Percentiles rank a stretch among this genome's conserved stretches.
phyloP scores from a whole-genome alignment of 2,113 vertebrate genomes.

The Hippopotamus amphibius region DNA sequence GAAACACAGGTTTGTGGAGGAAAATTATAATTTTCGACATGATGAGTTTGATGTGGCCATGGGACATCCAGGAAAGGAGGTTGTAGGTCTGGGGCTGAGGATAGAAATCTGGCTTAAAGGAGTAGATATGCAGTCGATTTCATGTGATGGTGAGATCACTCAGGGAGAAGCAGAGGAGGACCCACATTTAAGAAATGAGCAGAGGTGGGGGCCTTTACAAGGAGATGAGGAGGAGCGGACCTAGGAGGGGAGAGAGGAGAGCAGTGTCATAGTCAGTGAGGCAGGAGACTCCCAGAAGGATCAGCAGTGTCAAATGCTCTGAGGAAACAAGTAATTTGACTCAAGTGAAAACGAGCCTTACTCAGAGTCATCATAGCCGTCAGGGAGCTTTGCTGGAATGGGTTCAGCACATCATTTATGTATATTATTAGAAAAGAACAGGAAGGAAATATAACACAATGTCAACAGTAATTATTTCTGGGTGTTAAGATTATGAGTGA shows the following conservation, averaged over 20 bases:
- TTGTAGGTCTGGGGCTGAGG: not conserved
- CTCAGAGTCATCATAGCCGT: not conserved
- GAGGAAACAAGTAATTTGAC: not conserved
- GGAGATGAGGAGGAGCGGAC: not conserved
- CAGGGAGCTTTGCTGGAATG: not conserved
- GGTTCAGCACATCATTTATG: not conserved
- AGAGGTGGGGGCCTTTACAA: not conserved
- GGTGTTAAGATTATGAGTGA: not conserved
- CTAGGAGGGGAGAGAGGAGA: not conserved
- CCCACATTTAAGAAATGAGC: not conserved
- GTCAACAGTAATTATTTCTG: not conserved
- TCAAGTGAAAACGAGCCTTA: not conserved
- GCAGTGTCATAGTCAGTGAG: not conserved
- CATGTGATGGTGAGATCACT: rapidly evolving
- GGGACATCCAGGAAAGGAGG: not conserved
- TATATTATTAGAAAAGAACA: not conserved
- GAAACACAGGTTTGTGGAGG: not conserved
- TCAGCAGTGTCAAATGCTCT: not conserved
- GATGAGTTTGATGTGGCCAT: not conserved
- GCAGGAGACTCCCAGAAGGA: not conserved
- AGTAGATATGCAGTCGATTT: not conserved
- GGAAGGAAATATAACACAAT: not conserved
- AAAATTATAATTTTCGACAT: not conserved
- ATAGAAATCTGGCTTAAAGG: not conserved
- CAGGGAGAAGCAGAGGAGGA: not conserved